Base-by-base conservation (phyloP, 2,797 vertebrate species). In the Halcyon smyrnensis region DNA sequence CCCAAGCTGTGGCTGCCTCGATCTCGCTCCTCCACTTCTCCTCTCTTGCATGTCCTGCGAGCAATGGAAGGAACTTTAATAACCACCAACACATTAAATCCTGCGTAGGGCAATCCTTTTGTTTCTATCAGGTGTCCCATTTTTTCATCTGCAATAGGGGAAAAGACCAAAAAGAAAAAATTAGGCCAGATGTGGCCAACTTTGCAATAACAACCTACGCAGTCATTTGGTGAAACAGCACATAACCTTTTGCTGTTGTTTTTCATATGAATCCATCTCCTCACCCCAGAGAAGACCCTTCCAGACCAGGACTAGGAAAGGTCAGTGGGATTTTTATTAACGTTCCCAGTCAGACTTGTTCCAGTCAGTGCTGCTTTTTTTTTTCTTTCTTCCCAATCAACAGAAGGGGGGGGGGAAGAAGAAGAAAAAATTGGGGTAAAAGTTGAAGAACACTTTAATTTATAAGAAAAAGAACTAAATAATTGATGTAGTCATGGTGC, bases 381-480 rank as follows among this genome's bases (percentile, higher is more conserved):
- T 36, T 34, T 46, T 39, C 65, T 62, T 53, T 70, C 18, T 17
- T 9, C 53, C 34, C n/a, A 56, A 78, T 50, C 84, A 95, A 79
- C 70, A 32, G 71, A 85, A 86, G 78, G 68, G 65, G 14, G 32
- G n/a, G 27, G 5, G 36, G 20, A 37, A 36, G 39, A 62, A 77
- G 59, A 90, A 75, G 91, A 83, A 89, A 84, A 94, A 78, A 98
- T 93, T 96, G 96, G 97, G 95, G 95, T 96, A 95, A 97, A 96
- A 97, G 94, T 98, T 95, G 97, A 97, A 98, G 97, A 98, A 97
- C 96, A 97, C 97, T 98, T 98, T 97, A 98, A 98, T 98, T 98
- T 98, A 97, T 98, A 97, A 98, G 97, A 97, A 98, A 98, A 98
- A 97, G 97, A 96, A 92, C 97, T 98, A 97, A 98, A 97, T 98